Evolutionary conservation across 2,888 invertebrate genomes (phyloP), one percentile per base, ranked within the genome.

Genomic region (Spialia ferax): DNA sequence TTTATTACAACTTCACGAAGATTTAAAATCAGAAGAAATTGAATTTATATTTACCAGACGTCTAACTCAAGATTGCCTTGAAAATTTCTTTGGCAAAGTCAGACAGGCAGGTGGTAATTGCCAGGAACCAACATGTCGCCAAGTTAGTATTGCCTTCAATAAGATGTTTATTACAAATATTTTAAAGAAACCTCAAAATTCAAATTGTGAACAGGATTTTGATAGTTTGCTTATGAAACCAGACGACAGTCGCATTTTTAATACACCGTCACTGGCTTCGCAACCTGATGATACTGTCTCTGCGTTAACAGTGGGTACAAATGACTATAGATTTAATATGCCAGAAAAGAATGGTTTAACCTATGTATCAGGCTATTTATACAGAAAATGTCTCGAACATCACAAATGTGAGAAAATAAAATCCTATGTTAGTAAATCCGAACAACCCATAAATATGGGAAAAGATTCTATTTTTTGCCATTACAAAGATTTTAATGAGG

Each of bases 31-130:
- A 45, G 45, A 45, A 45, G 45, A 15, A 18, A 18, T 45, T 18
- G 5, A 45, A 45, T 45, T 45, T 45, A 45, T 45, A 18, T 45
- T 45, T n/a, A 45, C 45, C 5, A 45, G 45, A 45, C 45, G 45
- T 15, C 15, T 45, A 18, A 45, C 15, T 45, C 45, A 45, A 45
- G 45, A 45, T 15, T 11, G 11, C 2, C 2, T 45, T 18, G 45
- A 45, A 45, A 45, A 45, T 45, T 45, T 45, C n/a, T 45, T 45
- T 15, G 38, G 38, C 2, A 38, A 38, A 38, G 38, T 38, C 38
- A 38, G 38, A 38, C 38, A 38, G n/a, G 11, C 38, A 5, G 38
- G 38, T 38, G 11, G 11, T 38, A 2, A 11, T 13, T 38, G 11
- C 13, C 35, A 38, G 35, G 35, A 38, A 38, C 38, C 38, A 38